These are phyloP conservation scores for Aspidoscelis tigris DNA, from an alignment of 2,113 vertebrate genomes.

Conservation along the genomic window DNA sequence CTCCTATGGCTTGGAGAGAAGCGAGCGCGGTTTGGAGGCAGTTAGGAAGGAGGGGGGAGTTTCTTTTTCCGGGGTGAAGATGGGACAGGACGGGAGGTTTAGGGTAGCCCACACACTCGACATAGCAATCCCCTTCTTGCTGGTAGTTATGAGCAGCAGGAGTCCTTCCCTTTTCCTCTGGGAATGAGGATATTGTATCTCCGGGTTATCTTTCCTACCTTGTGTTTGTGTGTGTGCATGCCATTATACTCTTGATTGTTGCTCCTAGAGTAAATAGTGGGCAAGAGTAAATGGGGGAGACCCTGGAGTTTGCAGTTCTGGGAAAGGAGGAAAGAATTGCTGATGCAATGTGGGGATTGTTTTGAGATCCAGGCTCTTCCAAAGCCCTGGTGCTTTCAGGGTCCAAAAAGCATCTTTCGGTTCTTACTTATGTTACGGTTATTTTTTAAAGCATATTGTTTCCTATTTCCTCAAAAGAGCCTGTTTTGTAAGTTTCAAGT, in stretches of 20 bases:
- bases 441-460: neutral
- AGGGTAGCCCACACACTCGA: neutral
- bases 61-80: neutral
- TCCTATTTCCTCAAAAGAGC: neutral
- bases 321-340: neutral
- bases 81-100: neutral
- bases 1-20: too few species aligned
- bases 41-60: neutral
- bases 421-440: too few species aligned
- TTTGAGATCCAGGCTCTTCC: neutral
- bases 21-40: too few species aligned
- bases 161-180: neutral
- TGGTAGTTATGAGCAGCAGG: neutral
- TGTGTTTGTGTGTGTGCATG: neutral
- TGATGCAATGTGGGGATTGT: neutral
- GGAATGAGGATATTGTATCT: neutral
- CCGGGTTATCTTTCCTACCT: neutral
- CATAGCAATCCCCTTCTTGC: neutral
- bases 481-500: neutral
- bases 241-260: neutral
- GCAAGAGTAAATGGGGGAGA: neutral
- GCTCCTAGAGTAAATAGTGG: neutral
- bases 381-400: neutral
- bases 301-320: conserved; percentile 11
- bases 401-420: neutral